A percentile compares a stretch with the other conserved stretches of the same genome.
Evolutionary conservation across 1,140 invertebrate species (phyloP).

Genomic region (Brachionus rotundiformis): DNA sequence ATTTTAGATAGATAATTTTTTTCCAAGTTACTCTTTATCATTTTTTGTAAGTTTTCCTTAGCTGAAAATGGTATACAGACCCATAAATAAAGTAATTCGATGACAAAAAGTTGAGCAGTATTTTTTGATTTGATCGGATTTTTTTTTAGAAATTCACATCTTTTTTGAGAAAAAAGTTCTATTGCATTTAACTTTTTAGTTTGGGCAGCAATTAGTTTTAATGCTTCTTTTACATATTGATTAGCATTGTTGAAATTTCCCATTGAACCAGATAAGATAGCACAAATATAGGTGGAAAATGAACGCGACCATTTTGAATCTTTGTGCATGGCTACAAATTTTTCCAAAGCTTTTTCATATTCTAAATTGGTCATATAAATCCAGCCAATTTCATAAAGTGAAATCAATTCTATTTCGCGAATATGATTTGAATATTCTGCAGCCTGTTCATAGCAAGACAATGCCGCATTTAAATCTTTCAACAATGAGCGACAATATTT

Average conservation of each 20-base stretch:
- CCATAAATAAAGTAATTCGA: conserved; percentile 75
- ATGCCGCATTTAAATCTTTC: conserved; percentile 67
- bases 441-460: conserved; percentile 69
- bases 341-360: conserved; percentile 67
- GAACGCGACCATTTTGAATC: conserved; percentile 72
- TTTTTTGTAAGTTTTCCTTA: conserved; percentile 62
- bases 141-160: conserved; percentile 62
- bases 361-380: conserved; percentile 71
- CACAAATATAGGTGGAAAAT: conserved; percentile 73
- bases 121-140: conserved; percentile 54
- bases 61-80: conserved; percentile 72
- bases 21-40: conserved; percentile 57
- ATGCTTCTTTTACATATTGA: conserved; percentile 63
- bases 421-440: conserved; percentile 68
- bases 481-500: conserved; percentile 71
- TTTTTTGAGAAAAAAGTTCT: conserved; percentile 61
- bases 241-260: conserved; percentile 64
- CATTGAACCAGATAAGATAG: conserved; percentile 67
- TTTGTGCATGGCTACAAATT: conserved; percentile 65
- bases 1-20: not conserved
- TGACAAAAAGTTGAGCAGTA: conserved; percentile 69
- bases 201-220: conserved; percentile 57
- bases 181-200: conserved; percentile 63
- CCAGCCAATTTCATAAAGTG: conserved; percentile 73
- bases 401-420: conserved; percentile 71